Conservation (phyloP, 2,888 invertebrate species). For the Eurois occulta region DNA sequence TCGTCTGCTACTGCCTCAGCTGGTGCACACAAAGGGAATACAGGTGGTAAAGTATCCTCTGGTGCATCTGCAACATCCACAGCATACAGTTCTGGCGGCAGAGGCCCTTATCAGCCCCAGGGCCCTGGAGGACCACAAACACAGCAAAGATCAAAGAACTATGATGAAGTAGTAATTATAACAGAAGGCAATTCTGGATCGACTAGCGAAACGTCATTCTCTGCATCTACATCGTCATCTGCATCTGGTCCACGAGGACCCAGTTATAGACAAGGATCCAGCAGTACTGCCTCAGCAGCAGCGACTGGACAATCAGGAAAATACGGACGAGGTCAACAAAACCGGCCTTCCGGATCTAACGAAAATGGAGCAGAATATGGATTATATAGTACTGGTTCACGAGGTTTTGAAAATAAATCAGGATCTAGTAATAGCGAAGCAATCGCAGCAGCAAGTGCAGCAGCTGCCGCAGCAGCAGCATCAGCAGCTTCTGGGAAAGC, state of each 20-base stretch:
- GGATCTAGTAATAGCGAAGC: too few species aligned
- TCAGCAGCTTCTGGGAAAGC: too few species aligned
- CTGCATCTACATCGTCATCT: not conserved
- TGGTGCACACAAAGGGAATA: not conserved
- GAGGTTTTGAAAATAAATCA: too few species aligned
- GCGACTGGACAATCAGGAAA: too few species aligned
- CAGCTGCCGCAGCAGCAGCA: too few species aligned
- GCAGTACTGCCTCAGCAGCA: not conserved
- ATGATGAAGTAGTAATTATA: constrained; percentile 5
- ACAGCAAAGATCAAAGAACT: not conserved
- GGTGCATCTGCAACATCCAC: not conserved
- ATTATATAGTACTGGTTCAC: too few species aligned
- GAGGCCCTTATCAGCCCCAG: not conserved
- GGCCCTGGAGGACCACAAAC: not conserved
- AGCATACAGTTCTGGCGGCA: not conserved
- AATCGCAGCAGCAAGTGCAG: not conserved
- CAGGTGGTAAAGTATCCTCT: not conserved
- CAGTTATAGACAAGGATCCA: not conserved
- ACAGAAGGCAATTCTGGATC: not conserved
- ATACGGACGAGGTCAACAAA: not conserved
- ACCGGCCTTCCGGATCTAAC: too few species aligned
- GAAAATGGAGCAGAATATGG: too few species aligned
- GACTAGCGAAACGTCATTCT: not conserved
- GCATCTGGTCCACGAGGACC: not conserved
- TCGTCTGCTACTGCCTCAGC: constrained; percentile 12